Percentiles rank a stretch among this genome's conserved stretches.
phyloP scores from a whole-genome alignment of 2,797 vertebrate species.

The Tamandua tetradactyla region DNA sequence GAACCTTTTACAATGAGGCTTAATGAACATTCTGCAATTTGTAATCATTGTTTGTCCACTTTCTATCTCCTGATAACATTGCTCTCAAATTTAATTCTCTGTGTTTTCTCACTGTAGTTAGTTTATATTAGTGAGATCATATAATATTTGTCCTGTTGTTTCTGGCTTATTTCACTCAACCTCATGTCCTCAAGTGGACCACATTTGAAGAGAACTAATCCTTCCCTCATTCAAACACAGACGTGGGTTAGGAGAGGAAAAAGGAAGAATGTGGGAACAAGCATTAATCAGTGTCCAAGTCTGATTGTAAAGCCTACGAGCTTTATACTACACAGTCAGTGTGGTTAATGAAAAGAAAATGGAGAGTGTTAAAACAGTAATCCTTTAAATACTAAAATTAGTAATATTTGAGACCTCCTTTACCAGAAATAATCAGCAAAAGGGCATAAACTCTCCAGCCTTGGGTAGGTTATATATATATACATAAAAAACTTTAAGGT shows the following conservation, averaged over 20 bases:
- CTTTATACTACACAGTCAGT: rapidly evolving
- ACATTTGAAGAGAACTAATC: not conserved
- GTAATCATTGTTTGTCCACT: no score
- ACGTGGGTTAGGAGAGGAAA: not conserved
- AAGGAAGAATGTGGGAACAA: not conserved
- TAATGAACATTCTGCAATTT: no score
- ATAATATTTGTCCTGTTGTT: no score
- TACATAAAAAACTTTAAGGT: not conserved
- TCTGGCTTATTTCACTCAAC: no score
- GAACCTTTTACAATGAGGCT: no score
- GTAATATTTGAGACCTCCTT: not conserved
- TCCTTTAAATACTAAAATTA: not conserved
- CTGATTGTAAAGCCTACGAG: not conserved
- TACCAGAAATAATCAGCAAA: not conserved
- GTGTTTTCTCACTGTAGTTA: no score
- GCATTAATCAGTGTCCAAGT: not conserved
- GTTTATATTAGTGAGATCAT: no score
- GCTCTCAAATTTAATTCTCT: no score
- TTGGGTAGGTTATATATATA: no score
- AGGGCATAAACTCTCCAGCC: not conserved
- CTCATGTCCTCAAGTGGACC: no score
- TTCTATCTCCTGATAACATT: no score
- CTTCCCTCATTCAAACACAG: not conserved
- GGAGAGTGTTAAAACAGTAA: not conserved
- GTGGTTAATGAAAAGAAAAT: not conserved